phyloP scores from a whole-genome alignment of 2,888 invertebrate genomes.

The Erynnis tages region DNA sequence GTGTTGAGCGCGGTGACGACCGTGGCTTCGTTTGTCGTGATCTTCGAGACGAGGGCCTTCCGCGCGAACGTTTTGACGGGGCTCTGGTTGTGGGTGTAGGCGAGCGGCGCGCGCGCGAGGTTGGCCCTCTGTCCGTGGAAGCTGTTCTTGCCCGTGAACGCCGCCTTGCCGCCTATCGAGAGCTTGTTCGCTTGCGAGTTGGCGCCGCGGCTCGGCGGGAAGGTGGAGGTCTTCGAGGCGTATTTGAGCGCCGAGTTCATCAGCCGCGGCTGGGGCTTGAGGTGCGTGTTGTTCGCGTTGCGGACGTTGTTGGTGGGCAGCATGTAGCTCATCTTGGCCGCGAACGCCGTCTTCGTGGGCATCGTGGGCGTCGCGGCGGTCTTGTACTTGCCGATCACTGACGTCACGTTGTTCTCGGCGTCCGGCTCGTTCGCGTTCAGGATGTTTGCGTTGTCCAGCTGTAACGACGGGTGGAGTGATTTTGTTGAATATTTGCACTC shows the following conservation, averaged over 20 bases:
- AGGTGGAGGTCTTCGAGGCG: slow-evolving; percentile 69
- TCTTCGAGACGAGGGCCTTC: slow-evolving; percentile 58
- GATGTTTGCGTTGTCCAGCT: slow-evolving; percentile 72
- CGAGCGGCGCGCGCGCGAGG: slow-evolving; percentile 59
- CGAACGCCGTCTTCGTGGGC: slow-evolving; percentile 66
- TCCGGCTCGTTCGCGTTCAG: slow-evolving; percentile 68
- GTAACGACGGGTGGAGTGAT: slow-evolving; percentile 32
- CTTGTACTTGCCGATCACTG: slow-evolving; percentile 72
- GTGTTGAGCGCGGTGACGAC: slow-evolving; percentile 53
- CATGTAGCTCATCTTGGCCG: slow-evolving; percentile 73
- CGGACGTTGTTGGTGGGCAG: slow-evolving; percentile 70
- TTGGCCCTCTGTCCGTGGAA: slow-evolving; percentile 74
- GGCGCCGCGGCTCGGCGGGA: slow-evolving; percentile 73
- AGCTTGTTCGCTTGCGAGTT: slow-evolving; percentile 61
- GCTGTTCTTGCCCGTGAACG: slow-evolving; percentile 63
- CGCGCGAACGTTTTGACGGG: slow-evolving; percentile 65
- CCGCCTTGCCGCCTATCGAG: slow-evolving; percentile 50
- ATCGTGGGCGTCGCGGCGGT: slow-evolving; percentile 69
- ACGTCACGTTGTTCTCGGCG: slow-evolving; percentile 70
- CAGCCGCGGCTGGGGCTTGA: slow-evolving; percentile 62
- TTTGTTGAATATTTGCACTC: too few species aligned
- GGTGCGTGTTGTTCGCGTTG: slow-evolving; percentile 65
- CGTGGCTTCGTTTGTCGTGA: slow-evolving; percentile 49
- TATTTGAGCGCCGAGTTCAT: slow-evolving; percentile 59
- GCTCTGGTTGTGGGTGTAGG: slow-evolving; percentile 62